phyloP scores from a whole-genome alignment of 2,888 invertebrate genomes.

The Nemurella pictetii region DNA sequence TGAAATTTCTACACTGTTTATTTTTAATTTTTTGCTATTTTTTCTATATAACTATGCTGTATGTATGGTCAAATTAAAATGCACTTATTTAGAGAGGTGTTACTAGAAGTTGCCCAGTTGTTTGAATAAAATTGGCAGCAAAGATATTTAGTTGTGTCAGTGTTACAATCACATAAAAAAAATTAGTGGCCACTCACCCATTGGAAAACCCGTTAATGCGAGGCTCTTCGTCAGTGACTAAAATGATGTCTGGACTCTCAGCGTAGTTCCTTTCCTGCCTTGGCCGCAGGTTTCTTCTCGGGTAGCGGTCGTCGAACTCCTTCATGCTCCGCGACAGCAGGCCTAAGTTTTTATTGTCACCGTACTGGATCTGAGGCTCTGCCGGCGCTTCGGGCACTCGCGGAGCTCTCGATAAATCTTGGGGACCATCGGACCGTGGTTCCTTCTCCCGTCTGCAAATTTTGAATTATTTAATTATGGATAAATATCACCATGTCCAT shows the following conservation, averaged over 20 bases:
- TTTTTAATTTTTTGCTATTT: too few relatives aligned
- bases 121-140: too few relatives aligned
- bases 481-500: too few relatives aligned
- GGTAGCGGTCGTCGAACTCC: conserved; percentile 52
- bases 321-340: conserved; percentile 45
- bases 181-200: conserved; percentile 48
- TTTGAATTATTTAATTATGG: too few relatives aligned
- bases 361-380: conserved; percentile 3
- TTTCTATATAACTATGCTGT: too few relatives aligned
- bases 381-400: conserved; percentile 19
- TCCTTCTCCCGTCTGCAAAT: conserved; percentile 15
- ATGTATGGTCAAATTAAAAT: too few relatives aligned
- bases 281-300: conserved; percentile 75
- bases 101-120: too few relatives aligned
- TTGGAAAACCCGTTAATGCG: conserved; percentile 57
- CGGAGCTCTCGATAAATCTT: conserved; percentile 38
- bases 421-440: conserved; percentile 33
- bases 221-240: conserved; percentile 55
- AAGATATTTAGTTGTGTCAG: too few relatives aligned
- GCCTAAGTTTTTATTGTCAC: conserved; percentile 22
- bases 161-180: too few relatives aligned
- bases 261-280: conserved; percentile 85
- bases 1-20: too few relatives aligned
- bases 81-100: too few relatives aligned
- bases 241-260: conserved; percentile 71